phyloP scores from a whole-genome alignment of 2,797 vertebrate genomes.

The Diplodus sargus region DNA sequence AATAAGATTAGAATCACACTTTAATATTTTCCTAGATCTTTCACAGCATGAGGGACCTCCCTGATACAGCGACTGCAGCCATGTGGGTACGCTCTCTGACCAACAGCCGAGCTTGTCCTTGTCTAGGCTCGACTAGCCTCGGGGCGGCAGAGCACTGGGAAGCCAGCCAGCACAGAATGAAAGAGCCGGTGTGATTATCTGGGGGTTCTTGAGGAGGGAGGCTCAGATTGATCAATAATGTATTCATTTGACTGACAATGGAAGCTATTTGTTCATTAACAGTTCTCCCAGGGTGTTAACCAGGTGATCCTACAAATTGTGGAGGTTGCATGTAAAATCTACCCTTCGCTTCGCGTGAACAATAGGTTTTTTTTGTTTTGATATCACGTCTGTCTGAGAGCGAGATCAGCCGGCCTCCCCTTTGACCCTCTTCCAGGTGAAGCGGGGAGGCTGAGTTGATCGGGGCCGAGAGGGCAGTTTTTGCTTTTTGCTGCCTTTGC shows the following conservation, averaged over 20 bases:
- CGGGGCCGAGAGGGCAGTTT: constrained; percentile 69
- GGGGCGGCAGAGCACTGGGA: constrained; percentile 58
- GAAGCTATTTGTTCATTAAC: constrained; percentile 69
- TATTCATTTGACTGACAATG: constrained; percentile 77
- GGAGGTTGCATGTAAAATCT: constrained; percentile 7
- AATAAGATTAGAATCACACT: constrained; percentile 55
- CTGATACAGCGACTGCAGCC: constrained; percentile 53
- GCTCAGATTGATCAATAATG: constrained; percentile 81
- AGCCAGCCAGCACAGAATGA: constrained; percentile 60
- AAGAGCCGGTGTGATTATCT: constrained; percentile 73
- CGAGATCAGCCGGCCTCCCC: constrained; percentile 1
- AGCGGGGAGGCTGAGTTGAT: constrained; percentile 54
- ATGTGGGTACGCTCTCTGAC: constrained; percentile 69
- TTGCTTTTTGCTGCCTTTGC: constrained; percentile 81
- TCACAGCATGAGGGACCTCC: constrained; percentile 45
- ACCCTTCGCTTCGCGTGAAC: background rate
- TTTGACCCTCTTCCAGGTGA: constrained; percentile 49
- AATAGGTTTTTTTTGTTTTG: constrained; percentile 32
- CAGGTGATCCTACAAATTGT: constrained; percentile 38
- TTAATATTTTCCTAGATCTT: constrained; percentile 66
- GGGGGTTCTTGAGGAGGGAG: constrained; percentile 61
- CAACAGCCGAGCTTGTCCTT: constrained; percentile 67
- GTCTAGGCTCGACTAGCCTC: constrained; percentile 66
- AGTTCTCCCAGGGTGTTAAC: constrained; percentile 54
- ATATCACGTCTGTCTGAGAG: constrained; percentile 27